Base-by-base conservation (phyloP, 2,888 invertebrate species). In the Enchytraeus crypticus region DNA sequence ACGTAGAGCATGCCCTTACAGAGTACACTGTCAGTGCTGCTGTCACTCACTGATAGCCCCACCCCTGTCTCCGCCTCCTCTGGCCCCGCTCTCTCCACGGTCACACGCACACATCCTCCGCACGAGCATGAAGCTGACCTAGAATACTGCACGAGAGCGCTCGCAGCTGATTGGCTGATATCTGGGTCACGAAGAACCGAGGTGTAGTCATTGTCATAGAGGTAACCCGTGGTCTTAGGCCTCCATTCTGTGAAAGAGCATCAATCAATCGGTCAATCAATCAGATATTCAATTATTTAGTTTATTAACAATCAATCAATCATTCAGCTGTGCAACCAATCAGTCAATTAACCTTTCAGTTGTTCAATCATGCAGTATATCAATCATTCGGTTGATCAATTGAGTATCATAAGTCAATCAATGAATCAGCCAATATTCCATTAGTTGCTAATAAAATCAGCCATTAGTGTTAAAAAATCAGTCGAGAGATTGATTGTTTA, bases 101-200 rank as follows among this genome's bases (percentile, higher is more conserved):
- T 81, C 72, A 84, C 83, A 68, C 83, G 82, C 59, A 84, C 77
- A 5, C 82, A 80, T 68, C 82, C 80, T 54, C 83, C 82, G 18
- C 82, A 76, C 45, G 75, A 73, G 68, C 83, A 81, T 67, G 82
- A 81, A 3, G 80, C 74, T 26, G 74, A 75, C 60, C 77, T 76
- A 1, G 84, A 84, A 64, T 80, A 81, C n/a, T n/a, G n/a, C n/a
- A n/a, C n/a, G 29, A 32, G 82, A 76, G 29, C 77, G 75, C 21
- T 14, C 3, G 55, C 18, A 2, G 45, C 51, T 51, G 21, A 38
- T 38, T 38, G 38, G 18, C 18, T 38, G 38, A 18, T 18, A 18
- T 8, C 34, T 32, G 51, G 29, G 29, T 51, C 58, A 14, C 26
- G 33, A 18, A 18, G 51, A 23, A 30, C 49, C 5, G 53, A n/a